Conservation (phyloP, 2,797 vertebrate genomes). For the Molossus molossus region DNA sequence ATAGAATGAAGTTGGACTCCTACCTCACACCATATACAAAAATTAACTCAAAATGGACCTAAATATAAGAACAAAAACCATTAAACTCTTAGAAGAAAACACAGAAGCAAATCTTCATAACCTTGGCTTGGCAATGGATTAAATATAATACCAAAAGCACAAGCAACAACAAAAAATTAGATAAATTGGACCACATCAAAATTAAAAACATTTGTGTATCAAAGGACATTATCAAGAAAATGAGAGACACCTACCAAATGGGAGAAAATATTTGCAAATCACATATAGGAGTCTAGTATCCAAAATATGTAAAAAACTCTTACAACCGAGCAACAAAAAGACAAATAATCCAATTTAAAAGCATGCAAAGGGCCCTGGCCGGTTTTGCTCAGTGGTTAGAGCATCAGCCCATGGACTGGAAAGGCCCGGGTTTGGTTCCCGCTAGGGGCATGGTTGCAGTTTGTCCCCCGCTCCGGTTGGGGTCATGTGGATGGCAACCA, state of each 20-base stretch:
- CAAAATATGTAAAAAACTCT: conserved; percentile 28
- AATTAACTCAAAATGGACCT: conserved; percentile 46
- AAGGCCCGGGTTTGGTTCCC: too few relatives aligned
- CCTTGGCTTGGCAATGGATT: background rate
- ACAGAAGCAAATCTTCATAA: background rate
- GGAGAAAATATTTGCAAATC: conserved; percentile 39
- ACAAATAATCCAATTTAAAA: background rate
- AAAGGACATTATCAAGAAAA: conserved; percentile 37
- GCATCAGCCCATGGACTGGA: too few relatives aligned
- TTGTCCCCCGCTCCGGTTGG: too few relatives aligned
- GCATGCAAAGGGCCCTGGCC: background rate
- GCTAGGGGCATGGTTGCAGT: too few relatives aligned
- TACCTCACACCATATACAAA: background rate
- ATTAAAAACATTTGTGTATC: background rate
- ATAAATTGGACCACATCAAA: background rate
- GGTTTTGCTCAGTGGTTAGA: too few relatives aligned
- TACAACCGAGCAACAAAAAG: conserved; percentile 1
- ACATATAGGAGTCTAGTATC: background rate
- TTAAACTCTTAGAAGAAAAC: conserved; percentile 55
- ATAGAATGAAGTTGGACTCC: background rate
- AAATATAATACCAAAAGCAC: conserved; percentile 1
- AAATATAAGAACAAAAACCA: conserved; percentile 50
- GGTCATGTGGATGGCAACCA: too few relatives aligned
- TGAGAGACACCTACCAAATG: background rate
- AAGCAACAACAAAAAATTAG: conserved; percentile 47